Percentiles rank a stretch among this genome's conserved stretches.
These are phyloP conservation scores for Tapirus indicus DNA, from an alignment of 2,797 vertebrate genomes.

Conservation along the genomic window DNA sequence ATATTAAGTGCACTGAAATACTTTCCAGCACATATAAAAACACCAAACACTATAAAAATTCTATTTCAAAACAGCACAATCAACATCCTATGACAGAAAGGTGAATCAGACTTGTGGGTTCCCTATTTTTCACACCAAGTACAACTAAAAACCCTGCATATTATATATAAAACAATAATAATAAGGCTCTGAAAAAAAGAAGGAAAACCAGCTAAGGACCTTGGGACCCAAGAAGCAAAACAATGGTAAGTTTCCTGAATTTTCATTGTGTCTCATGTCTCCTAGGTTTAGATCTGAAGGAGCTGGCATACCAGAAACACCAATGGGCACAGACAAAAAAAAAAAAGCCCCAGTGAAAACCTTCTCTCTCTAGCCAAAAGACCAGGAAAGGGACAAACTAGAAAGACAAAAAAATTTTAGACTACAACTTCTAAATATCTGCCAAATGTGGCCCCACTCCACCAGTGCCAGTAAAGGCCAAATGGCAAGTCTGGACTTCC, in stretches of 20 bases:
- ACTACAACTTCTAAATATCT: background rate
- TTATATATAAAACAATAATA: background rate
- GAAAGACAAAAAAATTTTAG: background rate
- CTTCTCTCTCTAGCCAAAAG: background rate
- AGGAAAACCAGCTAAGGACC: background rate
- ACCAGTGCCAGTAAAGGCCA: background rate
- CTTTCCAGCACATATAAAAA: background rate
- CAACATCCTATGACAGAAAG: background rate
- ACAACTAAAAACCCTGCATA: background rate
- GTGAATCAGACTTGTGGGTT: background rate
- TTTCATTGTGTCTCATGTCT: background rate
- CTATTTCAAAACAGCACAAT: background rate
- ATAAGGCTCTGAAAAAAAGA: background rate
- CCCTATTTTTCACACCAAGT: background rate
- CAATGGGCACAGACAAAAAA: background rate
- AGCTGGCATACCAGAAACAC: background rate
- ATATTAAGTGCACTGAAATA: background rate
- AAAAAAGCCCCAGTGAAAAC: background rate
- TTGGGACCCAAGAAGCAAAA: background rate
- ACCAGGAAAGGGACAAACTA: background rate
- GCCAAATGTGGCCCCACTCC: background rate
- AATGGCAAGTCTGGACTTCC: background rate
- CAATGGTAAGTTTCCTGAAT: background rate
- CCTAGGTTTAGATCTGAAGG: background rate
- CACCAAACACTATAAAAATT: background rate